phyloP scores from a whole-genome alignment of 2,888 invertebrate genomes.

The Brenthis daphne region DNA sequence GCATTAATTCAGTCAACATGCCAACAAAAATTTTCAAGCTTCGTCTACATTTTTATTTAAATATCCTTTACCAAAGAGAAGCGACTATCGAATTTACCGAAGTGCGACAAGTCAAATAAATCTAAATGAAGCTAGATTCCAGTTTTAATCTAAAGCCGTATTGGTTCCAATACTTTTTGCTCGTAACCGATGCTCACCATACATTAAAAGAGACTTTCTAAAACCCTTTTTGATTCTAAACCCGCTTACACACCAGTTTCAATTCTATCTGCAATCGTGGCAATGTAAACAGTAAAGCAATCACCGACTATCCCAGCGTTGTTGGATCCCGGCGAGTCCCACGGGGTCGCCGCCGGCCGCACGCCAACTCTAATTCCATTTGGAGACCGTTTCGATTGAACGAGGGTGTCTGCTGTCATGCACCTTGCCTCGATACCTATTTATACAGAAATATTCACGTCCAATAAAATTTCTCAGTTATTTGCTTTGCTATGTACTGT shows the following conservation, averaged over 20 bases:
- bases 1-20: no score
- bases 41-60: background rate
- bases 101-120: slow-evolving; percentile 20
- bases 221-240: slow-evolving; percentile 33
- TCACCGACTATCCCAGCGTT: slow-evolving; percentile 46
- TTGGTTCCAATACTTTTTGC: slow-evolving; percentile 30
- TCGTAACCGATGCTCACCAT: slow-evolving; percentile 27
- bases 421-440: slow-evolving; percentile 29
- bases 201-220: slow-evolving; percentile 34
- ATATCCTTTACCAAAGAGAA: slow-evolving; percentile 2
- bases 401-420: slow-evolving; percentile 37
- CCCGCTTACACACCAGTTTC: slow-evolving; percentile 35
- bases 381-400: slow-evolving; percentile 42
- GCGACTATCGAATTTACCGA: slow-evolving; percentile 11
- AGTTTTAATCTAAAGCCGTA: slow-evolving; percentile 31
- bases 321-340: slow-evolving; percentile 38
- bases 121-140: slow-evolving; percentile 18
- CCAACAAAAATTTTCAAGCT: no score
- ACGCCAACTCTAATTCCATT: slow-evolving; percentile 42
- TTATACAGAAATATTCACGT: slow-evolving; percentile 2
- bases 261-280: slow-evolving; percentile 41
- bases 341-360: slow-evolving; percentile 41
- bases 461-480: slow-evolving; percentile 5
- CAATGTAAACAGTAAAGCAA: slow-evolving; percentile 68
- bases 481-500: background rate